Evolutionary conservation across 2,888 invertebrate genomes (phyloP).

Genomic region (Chrysotoxum bicinctum): DNA sequence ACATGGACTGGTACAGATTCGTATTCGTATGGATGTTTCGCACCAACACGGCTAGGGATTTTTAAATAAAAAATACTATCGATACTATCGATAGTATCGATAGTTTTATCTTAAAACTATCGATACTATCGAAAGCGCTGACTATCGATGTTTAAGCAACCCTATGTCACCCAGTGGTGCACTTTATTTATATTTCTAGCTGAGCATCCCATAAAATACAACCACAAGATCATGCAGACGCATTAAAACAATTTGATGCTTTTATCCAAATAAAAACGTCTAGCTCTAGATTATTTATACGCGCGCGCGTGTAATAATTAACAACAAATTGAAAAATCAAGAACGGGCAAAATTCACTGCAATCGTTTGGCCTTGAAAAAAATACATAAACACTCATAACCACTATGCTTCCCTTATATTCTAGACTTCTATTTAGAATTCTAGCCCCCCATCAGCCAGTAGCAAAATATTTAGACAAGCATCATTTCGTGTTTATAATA

Average conservation of each 20-base stretch:
- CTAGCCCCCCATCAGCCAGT: not conserved
- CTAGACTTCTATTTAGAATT: not conserved
- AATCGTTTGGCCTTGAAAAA: constrained; percentile 50
- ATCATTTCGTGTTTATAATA: constrained; percentile 49
- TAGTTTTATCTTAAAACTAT: no score
- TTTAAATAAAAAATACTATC: no score
- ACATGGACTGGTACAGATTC: no score
- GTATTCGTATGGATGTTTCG: no score
- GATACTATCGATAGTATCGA: no score
- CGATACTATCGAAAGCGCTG: no score
- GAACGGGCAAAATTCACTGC: constrained; percentile 44
- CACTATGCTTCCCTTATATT: constrained; percentile 45
- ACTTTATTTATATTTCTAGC: no score
- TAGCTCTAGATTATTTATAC: not conserved
- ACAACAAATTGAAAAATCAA: constrained; percentile 48
- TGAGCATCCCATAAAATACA: not conserved
- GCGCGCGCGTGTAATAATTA: constrained; percentile 42
- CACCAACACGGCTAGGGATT: no score
- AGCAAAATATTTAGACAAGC: constrained; percentile 34
- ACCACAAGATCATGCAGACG: not conserved
- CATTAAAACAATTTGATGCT: not conserved
- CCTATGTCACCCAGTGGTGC: no score
- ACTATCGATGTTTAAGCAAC: no score
- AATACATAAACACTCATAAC: not conserved
- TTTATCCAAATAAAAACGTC: not conserved